Conservation (phyloP, 1,140 invertebrate species). For the Nilaparvata lugens region DNA sequence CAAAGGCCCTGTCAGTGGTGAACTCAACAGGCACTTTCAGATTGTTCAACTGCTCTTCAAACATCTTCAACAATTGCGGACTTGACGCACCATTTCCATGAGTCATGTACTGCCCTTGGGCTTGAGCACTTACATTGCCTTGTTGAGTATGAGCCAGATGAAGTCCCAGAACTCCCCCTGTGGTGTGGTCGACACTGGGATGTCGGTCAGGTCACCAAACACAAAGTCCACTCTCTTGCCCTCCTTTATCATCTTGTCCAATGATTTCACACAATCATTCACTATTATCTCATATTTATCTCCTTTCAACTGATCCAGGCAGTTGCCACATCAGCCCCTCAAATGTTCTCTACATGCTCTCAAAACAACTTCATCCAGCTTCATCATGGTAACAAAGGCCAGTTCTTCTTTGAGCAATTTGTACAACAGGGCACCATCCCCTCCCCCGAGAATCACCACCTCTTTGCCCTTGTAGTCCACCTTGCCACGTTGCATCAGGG, state of each 20-base stretch:
- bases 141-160: conserved; percentile 69
- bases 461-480: conserved; percentile 79
- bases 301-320: conserved; percentile 67
- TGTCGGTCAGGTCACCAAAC: conserved; percentile 87
- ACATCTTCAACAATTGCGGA: conserved; percentile 62
- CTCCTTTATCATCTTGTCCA: conserved; percentile 67
- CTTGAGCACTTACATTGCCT: conserved; percentile 67
- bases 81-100: conserved; percentile 79
- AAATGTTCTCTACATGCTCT: conserved; percentile 74
- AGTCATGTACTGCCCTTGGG: conserved; percentile 76
- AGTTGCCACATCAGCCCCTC: conserved; percentile 74
- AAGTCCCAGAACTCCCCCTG: conserved; percentile 81
- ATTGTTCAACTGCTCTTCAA: conserved; percentile 65
- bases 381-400: conserved; percentile 82
- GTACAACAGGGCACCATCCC: conserved; percentile 84
- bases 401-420: conserved; percentile 86
- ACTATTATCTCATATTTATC: conserved; percentile 86
- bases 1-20: conserved; percentile 64
- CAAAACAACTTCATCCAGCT: conserved; percentile 88
- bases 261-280: conserved; percentile 75
- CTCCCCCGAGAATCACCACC: conserved; percentile 86
- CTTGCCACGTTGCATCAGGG: conserved; percentile 76
- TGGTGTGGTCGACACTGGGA: conserved; percentile 65
- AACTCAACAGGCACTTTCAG: conserved; percentile 60
- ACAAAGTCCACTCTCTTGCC: conserved; percentile 83